phyloP scores from a whole-genome alignment of 2,113 vertebrate genomes.

The Gymnarchus niloticus region DNA sequence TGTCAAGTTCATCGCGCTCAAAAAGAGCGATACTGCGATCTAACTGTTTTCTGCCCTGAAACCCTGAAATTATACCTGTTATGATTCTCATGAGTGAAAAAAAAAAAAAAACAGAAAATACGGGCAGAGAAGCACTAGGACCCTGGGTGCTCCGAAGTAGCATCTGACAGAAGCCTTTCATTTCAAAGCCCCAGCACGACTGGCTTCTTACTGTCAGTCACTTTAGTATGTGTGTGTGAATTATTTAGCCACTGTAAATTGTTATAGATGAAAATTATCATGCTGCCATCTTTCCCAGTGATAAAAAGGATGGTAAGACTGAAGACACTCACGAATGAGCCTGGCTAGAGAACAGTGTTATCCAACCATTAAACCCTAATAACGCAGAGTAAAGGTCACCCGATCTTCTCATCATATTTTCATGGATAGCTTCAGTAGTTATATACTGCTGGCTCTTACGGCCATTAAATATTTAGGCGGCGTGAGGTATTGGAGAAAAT shows the following conservation, averaged over 20 bases:
- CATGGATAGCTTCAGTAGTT: slow-evolving; percentile 21
- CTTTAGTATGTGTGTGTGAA: neutral
- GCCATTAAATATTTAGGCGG: slow-evolving; percentile 30
- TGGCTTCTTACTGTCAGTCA: neutral
- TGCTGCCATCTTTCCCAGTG: neutral
- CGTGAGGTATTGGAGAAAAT: slow-evolving; percentile 26
- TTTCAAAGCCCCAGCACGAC: neutral
- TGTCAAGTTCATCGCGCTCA: neutral
- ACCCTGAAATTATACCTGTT: neutral
- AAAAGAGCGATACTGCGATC: neutral
- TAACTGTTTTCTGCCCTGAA: neutral
- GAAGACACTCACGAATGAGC: neutral
- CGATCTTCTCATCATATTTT: slow-evolving; percentile 12
- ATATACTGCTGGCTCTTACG: slow-evolving; percentile 10
- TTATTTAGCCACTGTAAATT: neutral
- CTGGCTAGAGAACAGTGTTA: slow-evolving; percentile 9
- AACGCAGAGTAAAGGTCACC: slow-evolving; percentile 23
- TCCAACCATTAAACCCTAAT: slow-evolving; percentile 27
- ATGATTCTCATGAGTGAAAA: neutral
- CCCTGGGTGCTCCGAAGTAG: neutral
- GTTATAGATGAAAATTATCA: slow-evolving; percentile 1
- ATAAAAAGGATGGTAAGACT: neutral
- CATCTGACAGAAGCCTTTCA: neutral
- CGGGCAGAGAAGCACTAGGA: neutral
- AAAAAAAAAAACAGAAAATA: neutral